Evolutionary conservation across 2,888 invertebrate genomes (phyloP), one percentile per base, ranked within the genome.

Genomic region (Thymelicus acteon): DNA sequence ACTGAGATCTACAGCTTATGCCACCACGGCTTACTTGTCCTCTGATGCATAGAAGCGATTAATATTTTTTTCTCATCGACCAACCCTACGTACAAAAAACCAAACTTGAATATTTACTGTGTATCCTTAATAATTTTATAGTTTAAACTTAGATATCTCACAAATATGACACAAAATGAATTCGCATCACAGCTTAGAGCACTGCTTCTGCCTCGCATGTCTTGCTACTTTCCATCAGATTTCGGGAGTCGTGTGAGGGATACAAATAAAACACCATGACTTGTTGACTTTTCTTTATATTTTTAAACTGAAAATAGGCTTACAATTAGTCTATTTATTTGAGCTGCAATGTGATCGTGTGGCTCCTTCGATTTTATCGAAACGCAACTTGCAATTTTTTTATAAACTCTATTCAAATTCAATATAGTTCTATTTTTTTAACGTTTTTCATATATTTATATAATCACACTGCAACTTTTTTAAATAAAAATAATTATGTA

Each of bases 261-360:
- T 48, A 24, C 47, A 78, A 79, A 80, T 74, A 78, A 77, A 72
- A 78, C 73, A 73, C 71, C 61, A 44, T 10, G 7, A 19, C n/a
- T 47, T 40, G 40, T 69, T 73, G 13, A 78, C 79, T 85, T 86
- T 86, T 83, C 79, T 83, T 87, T 86, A 85, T 88, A 88, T 71
- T 71, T 91, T 90, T 90, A 86, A 87, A 84, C 87, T 87, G 87
- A 92, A 92, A 92, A 92, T 92, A 90, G 91, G 86, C 92, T 93
- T 92, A 93, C 71, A 19, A 19, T 19, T 19, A 19, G 19, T 87
- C 90, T 92, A 92, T 90, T 84, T 82, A 70, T 81, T 84, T 75
- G 75, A 85, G 86, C 82, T 88, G 88, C 83, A 86, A 88, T 88
- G 90, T 90, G 92, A 91, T 88, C 84, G 87, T 79, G 84, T 72